Evolutionary conservation across 2,113 vertebrate species (phyloP).

Genomic region (Melozone crissalis): DNA sequence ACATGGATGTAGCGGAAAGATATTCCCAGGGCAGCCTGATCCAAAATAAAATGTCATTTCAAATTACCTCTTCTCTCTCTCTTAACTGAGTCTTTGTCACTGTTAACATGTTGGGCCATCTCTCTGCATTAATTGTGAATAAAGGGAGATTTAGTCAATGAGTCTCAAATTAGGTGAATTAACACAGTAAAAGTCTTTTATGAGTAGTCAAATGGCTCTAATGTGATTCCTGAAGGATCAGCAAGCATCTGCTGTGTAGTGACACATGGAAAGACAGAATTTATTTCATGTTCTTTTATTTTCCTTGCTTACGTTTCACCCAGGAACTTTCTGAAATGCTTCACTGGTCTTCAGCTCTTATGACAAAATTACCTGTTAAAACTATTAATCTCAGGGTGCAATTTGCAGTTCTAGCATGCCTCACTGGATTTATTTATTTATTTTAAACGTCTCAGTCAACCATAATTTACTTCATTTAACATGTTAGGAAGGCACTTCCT

Average conservation of each 20-base stretch:
- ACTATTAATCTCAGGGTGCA: neutral
- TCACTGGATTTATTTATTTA: neutral
- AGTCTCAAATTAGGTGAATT: constrained; percentile 34
- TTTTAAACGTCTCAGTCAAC: neutral
- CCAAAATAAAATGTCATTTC: neutral
- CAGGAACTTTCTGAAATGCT: constrained; percentile 30
- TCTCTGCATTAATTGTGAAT: neutral
- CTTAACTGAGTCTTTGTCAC: neutral
- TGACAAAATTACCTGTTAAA: neutral
- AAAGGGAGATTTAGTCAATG: constrained; percentile 24
- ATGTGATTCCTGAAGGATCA: neutral
- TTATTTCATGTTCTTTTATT: constrained; percentile 7
- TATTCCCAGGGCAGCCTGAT: neutral
- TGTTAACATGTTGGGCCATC: neutral
- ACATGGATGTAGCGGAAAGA: neutral
- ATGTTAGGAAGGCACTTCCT: neutral
- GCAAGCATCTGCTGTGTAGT: neutral
- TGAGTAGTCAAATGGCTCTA: neutral
- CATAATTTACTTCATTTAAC: neutral
- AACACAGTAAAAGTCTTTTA: constrained; percentile 23
- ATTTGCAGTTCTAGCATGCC: neutral
- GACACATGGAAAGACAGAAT: neutral
- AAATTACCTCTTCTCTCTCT: neutral
- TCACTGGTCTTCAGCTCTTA: constrained; percentile 31
- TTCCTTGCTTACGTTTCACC: neutral